Evolutionary conservation across 1,140 invertebrate genomes (phyloP).

Genomic region (Diorhabda carinulata): DNA sequence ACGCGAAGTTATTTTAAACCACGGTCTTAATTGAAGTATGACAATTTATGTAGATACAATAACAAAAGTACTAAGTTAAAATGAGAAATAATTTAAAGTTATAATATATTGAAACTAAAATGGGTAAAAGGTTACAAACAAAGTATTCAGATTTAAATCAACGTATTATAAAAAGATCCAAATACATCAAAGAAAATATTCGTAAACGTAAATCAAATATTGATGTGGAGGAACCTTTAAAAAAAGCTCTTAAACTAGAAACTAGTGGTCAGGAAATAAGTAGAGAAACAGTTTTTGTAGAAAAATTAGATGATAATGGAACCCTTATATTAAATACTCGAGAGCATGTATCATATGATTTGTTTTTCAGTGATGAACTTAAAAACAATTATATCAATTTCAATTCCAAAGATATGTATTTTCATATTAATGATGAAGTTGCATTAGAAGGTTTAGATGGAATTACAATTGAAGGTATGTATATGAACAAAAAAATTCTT

Average conservation of each 20-base stretch:
- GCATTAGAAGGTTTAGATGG: conserved; percentile 79
- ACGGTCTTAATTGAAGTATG: too few species aligned
- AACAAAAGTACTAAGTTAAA: too few species aligned
- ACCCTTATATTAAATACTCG: not conserved
- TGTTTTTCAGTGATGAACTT: conserved; percentile 25
- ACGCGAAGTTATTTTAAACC: too few species aligned
- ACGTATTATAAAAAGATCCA: conserved; percentile 15
- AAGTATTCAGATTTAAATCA: conserved; percentile 19
- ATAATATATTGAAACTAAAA: conserved; percentile 13
- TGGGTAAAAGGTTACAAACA: conserved; percentile 20
- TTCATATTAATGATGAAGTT: conserved; percentile 64
- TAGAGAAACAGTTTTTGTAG: not conserved
- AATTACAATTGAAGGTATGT: conserved; percentile 65
- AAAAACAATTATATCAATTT: conserved; percentile 27
- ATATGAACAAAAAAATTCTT: too few species aligned
- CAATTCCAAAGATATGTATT: conserved; percentile 25
- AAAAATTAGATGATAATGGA: not conserved
- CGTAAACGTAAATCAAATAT: conserved; percentile 6
- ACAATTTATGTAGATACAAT: too few species aligned
- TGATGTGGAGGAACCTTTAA: not conserved
- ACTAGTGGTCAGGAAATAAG: not conserved
- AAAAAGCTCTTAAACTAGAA: not conserved
- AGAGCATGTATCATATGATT: conserved; percentile 8
- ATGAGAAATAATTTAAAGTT: too few species aligned
- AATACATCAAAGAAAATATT: not conserved